Conservation (phyloP, 92 coral and sea anemone species). For the Phenganax marumi region DNA sequence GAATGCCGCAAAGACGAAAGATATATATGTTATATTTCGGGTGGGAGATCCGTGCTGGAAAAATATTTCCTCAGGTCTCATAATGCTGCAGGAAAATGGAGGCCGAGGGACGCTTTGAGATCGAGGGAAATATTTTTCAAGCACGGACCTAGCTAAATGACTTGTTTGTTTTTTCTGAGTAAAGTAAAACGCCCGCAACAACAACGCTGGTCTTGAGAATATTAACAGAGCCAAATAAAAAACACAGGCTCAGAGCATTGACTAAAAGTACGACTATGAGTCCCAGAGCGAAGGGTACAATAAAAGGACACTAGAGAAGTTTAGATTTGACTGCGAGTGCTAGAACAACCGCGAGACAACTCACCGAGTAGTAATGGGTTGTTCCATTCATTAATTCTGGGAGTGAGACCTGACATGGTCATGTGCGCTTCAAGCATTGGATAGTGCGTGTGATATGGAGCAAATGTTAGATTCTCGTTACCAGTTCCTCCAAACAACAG, state of each 20-base stretch:
- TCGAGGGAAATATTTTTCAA: neutral
- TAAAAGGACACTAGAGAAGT: too few species aligned
- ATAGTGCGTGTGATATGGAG: constrained; percentile 90
- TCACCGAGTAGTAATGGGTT: constrained; percentile 84
- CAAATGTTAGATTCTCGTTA: constrained; percentile 72
- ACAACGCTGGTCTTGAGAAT: too few species aligned
- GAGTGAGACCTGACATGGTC: constrained; percentile 70
- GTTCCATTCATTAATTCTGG: constrained; percentile 79
- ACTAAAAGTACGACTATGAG: too few species aligned
- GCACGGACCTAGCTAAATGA: neutral
- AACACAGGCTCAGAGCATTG: too few species aligned
- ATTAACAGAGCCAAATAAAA: too few species aligned
- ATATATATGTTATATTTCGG: neutral
- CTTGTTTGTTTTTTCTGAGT: neutral
- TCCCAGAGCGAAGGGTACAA: too few species aligned
- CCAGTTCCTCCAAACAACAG: constrained; percentile 72
- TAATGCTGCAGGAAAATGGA: neutral
- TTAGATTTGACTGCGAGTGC: too few species aligned
- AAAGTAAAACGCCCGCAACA: too few species aligned
- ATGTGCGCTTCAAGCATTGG: constrained; percentile 92
- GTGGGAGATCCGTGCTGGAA: neutral
- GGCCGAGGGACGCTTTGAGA: neutral
- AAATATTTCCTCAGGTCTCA: too few species aligned
- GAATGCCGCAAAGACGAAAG: neutral
- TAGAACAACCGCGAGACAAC: constrained; percentile 6